A percentile compares a stretch with the other conserved stretches of the same genome.
These are phyloP conservation scores for Drosophila prostipennis DNA, from an alignment of 2,888 invertebrate genomes.

Conservation along the genomic window DNA sequence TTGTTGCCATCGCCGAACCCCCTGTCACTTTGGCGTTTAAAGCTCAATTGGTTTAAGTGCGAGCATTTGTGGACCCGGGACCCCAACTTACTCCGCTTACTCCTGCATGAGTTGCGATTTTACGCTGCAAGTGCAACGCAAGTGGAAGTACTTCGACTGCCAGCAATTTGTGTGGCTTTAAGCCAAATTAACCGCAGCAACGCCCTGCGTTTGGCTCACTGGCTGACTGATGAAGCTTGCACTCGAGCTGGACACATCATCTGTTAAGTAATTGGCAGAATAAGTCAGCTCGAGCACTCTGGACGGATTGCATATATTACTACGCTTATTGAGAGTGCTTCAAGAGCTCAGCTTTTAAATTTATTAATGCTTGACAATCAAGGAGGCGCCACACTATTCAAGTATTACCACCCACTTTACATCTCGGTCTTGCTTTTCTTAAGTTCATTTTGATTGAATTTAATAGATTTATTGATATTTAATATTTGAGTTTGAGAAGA, in stretches of 20 bases:
- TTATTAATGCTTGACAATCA: background rate
- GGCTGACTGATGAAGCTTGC: conserved; percentile 46
- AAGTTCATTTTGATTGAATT: too few species aligned
- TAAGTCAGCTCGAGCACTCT: conserved; percentile 21
- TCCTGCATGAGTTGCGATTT: conserved; percentile 23
- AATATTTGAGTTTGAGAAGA: too few species aligned
- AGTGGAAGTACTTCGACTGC: conserved; percentile 4
- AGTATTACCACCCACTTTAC: background rate
- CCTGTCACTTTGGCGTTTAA: conserved; percentile 57
- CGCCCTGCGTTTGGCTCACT: background rate
- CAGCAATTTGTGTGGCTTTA: conserved; percentile 34
- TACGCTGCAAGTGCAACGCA: conserved; percentile 3
- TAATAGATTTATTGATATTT: too few species aligned
- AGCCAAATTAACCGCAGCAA: conserved; percentile 58
- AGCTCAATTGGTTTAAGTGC: conserved; percentile 76
- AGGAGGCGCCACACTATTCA: background rate
- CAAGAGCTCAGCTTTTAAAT: background rate
- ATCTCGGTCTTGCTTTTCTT: background rate
- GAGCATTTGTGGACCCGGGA: conserved; percentile 45
- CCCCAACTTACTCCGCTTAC: conserved; percentile 1
- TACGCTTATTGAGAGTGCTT: background rate
- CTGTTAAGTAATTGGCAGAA: conserved; percentile 41
- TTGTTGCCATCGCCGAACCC: conserved; percentile 16
- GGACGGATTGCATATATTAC: conserved; percentile 25
- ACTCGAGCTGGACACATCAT: conserved; percentile 29